Evolutionary conservation across 2,888 invertebrate species (phyloP), one percentile per base, ranked within the genome.

Genomic region (Cheilosia grossa): DNA sequence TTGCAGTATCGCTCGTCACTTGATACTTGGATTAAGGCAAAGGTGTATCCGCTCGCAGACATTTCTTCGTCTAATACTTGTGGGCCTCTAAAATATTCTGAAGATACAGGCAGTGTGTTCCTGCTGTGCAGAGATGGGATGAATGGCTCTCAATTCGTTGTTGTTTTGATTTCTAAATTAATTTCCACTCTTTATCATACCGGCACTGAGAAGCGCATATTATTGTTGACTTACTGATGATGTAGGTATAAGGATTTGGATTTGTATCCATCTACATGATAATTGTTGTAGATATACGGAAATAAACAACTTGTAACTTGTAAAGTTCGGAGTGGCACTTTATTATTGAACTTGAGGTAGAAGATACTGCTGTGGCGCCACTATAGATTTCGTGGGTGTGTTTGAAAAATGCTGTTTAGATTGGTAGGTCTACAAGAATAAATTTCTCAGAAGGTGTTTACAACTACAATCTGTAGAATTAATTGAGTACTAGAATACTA

Each of bases 111-210:
- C 10, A 30, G 13, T 17, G 42, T 19, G 5, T 53, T 15, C 67
- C 67, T 21, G 67, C 54, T 53, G 66, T 21, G 53, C 33, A 49
- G 24, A 33, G 51, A 66, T 37, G 30, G 40, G 13, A 42, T 27
- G 27, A 5, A 40, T 58, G n/a, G 30, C 37, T 7, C 40, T 21
- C 19, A 21, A 10, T 44, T 58, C 47, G 10, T 54, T 66, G 53
- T 44, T 58, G 73, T 44, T 79, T 72, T 59, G 72, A 53, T 79
- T 73, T 59, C 49, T 80, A 67, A 74, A 61, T 74, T 67, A 80
- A 74, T 74, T 67, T 66, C n/a, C 21, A 54, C 17, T 40, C 58
- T 69, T 49, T 47, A 59, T 70, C 69, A 56, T 42, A 15, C 13
- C 21, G 13, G 27, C 27, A 53, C 17, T 30, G 53, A 40, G 37